Evolutionary conservation across 2,888 invertebrate genomes (phyloP).

Genomic region (Lamproptera curius): DNA sequence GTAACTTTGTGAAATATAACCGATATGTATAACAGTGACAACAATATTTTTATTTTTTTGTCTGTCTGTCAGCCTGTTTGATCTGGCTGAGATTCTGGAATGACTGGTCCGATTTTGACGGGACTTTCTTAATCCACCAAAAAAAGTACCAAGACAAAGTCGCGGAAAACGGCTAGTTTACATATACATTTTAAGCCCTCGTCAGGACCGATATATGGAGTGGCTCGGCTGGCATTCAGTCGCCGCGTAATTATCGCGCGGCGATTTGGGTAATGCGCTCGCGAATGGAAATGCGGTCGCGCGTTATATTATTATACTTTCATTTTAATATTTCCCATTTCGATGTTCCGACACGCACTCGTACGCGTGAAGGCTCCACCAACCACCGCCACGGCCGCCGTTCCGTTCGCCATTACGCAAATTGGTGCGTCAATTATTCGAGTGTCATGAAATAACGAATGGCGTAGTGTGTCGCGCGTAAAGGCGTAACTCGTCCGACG

Average conservation of each 20-base stretch:
- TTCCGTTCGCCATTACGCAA: slow-evolving; percentile 39
- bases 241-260: slow-evolving; percentile 75
- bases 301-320: slow-evolving; percentile 61
- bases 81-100: no score
- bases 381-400: slow-evolving; percentile 48
- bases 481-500: no score
- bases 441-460: slow-evolving; percentile 7
- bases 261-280: slow-evolving; percentile 71
- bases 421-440: slow-evolving; percentile 19
- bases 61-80: no score
- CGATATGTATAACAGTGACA: no score
- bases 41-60: no score
- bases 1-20: no score
- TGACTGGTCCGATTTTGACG: no score
- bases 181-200: slow-evolving; percentile 59
- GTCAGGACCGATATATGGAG: slow-evolving; percentile 62
- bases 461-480: no score
- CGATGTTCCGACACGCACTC: no score
- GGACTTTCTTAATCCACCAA: no score
- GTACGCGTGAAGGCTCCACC: slow-evolving; percentile 47
- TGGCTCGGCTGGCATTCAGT: slow-evolving; percentile 39
- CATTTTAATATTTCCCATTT: slow-evolving; percentile 72
- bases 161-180: no score
- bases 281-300: slow-evolving; percentile 64
- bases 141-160: no score